Base-by-base conservation (phyloP, 1,140 invertebrate species). In the Scaptomyza hsui region DNA sequence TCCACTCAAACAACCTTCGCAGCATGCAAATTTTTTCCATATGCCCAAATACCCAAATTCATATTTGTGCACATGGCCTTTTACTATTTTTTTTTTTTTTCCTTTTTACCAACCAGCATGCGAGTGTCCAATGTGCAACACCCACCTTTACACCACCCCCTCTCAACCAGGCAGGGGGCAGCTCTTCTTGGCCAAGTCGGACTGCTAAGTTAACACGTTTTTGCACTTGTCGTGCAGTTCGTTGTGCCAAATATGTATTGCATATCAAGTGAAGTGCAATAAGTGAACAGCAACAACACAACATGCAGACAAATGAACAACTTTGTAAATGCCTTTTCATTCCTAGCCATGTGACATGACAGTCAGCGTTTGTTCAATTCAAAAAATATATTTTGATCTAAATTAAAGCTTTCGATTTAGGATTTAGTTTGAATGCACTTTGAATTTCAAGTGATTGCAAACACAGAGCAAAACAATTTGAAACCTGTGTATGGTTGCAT, bases 251-350 rank as follows among this genome's bases (percentile, higher is more conserved):
- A 63, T 73, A 64, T 53, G 63, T 73, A 82, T 82, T 77, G 73
- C 74, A 81, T 82, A 78, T 82, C 63, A 82, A 82, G 59, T 82
- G 73, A 61, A 65, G 37, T 63, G 52, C 53, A 72, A 59, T 67
- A 67, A 67, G 62, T 59, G 62, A 60, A 37, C 53, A 48, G 1
- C 24, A 24, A 24, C 26, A 9, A 9, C 2, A 1, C 21, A 29
- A 69, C 18, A 53, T n/a, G 19, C 45, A 19, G 77, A 49, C 77
- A 82, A 82, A 71, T 76, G 78, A 81, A 81, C 72, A 73, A 77
- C 63, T 70, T 41, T 78, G 78, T 81, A 78, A 82, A 82, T 75
- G 74, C 70, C 70, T 74, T 82, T 82, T 77, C 69, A 82, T 81
- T 81, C 71, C 32, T 24, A 59, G 3, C 24, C 69, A 42, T 61